Percentiles rank a stretch among this genome's conserved stretches.
phyloP scores from a whole-genome alignment of 2,888 invertebrate genomes.

The Mythimna lalbum region DNA sequence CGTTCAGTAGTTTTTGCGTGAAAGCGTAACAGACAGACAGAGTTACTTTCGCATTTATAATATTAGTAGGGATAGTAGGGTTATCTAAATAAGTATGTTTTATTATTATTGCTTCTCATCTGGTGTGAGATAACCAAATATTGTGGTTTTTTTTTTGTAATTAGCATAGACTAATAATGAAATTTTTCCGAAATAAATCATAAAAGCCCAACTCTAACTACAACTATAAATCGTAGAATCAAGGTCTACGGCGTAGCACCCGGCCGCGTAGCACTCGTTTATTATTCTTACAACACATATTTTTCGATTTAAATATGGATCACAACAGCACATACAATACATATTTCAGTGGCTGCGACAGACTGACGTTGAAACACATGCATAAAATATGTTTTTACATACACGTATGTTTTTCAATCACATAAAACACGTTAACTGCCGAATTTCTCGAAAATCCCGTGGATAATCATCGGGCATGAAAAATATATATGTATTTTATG shows the following conservation, averaged over 20 bases:
- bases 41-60: too few relatives aligned
- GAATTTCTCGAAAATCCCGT: constrained; percentile 21
- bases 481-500: constrained; percentile 24
- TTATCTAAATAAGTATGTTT: too few relatives aligned
- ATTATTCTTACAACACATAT: background rate
- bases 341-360: constrained; percentile 18
- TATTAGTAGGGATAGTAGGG: too few relatives aligned
- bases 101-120: too few relatives aligned
- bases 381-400: constrained; percentile 21
- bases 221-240: constrained; percentile 10
- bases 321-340: background rate
- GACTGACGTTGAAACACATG: constrained; percentile 10
- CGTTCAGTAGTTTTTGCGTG: too few relatives aligned
- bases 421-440: constrained; percentile 47
- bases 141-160: too few relatives aligned
- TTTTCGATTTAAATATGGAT: constrained; percentile 18
- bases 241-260: constrained; percentile 26
- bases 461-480: constrained; percentile 23
- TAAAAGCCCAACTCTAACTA: too few relatives aligned
- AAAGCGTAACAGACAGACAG: too few relatives aligned
- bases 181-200: too few relatives aligned
- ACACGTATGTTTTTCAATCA: constrained; percentile 51
- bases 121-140: too few relatives aligned
- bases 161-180: too few relatives aligned
- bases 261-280: constrained; percentile 17